Evolutionary conservation across 92 coral and sea anemone genomes (phyloP).

Genomic region (Epizoanthus ramosus): DNA sequence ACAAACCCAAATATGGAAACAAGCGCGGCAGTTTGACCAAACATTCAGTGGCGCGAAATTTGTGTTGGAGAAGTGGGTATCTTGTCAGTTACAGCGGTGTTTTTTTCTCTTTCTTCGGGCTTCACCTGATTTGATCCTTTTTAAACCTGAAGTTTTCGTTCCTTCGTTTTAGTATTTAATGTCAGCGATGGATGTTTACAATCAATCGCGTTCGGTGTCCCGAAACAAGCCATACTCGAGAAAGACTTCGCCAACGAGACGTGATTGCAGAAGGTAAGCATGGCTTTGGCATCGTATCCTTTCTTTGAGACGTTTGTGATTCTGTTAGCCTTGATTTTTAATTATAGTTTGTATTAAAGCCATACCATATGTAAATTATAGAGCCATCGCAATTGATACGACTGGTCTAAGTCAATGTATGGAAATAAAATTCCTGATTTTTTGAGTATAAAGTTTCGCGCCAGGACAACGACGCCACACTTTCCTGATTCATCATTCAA

Average conservation of each 20-base stretch:
- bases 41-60: slow-evolving; percentile 39
- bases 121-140: neutral
- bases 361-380: too few species aligned
- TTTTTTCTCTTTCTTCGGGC: neutral
- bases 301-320: neutral
- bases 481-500: neutral
- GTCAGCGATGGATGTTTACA: slow-evolving; percentile 17
- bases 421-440: neutral
- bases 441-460: slow-evolving; percentile 13
- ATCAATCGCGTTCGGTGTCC: slow-evolving; percentile 24
- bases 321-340: neutral
- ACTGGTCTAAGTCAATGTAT: neutral
- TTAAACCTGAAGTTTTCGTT: neutral
- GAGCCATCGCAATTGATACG: neutral
- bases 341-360: neutral
- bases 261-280: slow-evolving; percentile 32
- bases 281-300: neutral
- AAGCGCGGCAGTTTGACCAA: slow-evolving; percentile 3
- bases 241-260: slow-evolving; percentile 39
- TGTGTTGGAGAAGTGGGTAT: slow-evolving; percentile 1
- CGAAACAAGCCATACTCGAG: slow-evolving; percentile 41
- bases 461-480: neutral
- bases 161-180: neutral
- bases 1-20: slow-evolving; percentile 20
- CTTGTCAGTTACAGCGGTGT: neutral